Conservation (phyloP, 2,113 vertebrate species). For the Lagopus muta region DNA sequence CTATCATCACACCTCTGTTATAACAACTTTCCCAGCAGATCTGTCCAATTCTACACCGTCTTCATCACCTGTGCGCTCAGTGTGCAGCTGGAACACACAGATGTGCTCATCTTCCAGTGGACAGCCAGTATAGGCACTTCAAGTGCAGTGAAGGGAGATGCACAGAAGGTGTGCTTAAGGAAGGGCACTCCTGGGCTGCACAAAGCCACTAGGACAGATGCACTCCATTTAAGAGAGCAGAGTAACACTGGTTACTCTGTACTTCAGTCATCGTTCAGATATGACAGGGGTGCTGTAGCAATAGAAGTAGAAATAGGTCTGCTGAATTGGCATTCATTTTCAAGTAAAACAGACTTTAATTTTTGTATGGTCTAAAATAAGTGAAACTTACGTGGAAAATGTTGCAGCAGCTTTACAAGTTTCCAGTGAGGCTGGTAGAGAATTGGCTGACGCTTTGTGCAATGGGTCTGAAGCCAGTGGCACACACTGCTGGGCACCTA, state of each 20-base stretch:
- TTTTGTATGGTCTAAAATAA: not conserved
- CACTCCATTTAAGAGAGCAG: fast-evolving
- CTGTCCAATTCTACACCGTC: no score
- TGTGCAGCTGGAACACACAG: fast-evolving
- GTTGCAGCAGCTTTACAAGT: not conserved
- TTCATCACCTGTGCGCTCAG: not conserved
- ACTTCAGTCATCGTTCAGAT: not conserved
- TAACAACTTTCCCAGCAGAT: no score
- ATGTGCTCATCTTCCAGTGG: not conserved
- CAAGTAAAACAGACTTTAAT: not conserved
- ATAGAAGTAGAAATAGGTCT: not conserved
- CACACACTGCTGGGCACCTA: not conserved
- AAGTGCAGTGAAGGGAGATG: not conserved
- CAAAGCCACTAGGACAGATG: not conserved
- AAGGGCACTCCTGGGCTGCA: not conserved
- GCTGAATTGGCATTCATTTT: not conserved
- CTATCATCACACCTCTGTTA: no score
- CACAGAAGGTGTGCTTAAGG: not conserved
- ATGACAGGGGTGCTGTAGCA: no score
- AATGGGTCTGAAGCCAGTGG: no score
- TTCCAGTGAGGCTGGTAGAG: not conserved
- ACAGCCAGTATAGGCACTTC: no score
- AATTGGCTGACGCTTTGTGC: fast-evolving
- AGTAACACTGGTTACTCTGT: not conserved
- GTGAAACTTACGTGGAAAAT: not conserved